Base-by-base conservation (phyloP, 2,888 invertebrate species). In the Leptinotarsa juncta region DNA sequence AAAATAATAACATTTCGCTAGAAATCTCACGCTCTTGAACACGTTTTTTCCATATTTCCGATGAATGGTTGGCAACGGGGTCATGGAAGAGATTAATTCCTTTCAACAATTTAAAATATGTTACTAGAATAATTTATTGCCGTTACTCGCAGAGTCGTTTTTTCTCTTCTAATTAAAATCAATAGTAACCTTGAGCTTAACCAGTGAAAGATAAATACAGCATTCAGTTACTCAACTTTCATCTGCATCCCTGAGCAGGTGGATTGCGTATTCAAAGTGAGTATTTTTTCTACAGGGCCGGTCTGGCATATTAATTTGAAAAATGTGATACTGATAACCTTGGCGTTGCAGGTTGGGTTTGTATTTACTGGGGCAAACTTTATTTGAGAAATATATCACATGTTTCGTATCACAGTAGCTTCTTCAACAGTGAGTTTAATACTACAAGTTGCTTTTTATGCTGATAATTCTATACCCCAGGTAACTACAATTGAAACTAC, bases 131-230 rank as follows among this genome's bases (percentile, higher is more conserved):
- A 26, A 57, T 23, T 57, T 57, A 57, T 57, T 57, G 57, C 57
- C 57, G 57, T 57, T 57, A 57, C 14, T 57, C 23, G 57, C 14
- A 23, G 57, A 57, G 4, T 57, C 15, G 14, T 23, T 55, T 57
- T 23, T 57, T 57, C 20, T 23, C 20, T 26, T 15, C 23, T 57
- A 57, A 57, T 57, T 57, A 57, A 57, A 57, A 20, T 57, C 57
- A 20, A 57, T 57, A 57, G 57, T 57, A 57, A 57, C 57, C 57
- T 57, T 57, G 57, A 57, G 57, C 57, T 23, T 23, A 20, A 23
- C 26, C 57, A 23, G 20, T 3, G 15, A 57, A 15, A 57, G 20
- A 26, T 20, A 57, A 23, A 53, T 18, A 53, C 53, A 18, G 42
- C 42, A 42, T 42, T 42, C 12, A 42, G 42, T 42, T 42, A 42